phyloP scores from a whole-genome alignment of 1,140 invertebrate genomes.

The Streblospio benedicti region DNA sequence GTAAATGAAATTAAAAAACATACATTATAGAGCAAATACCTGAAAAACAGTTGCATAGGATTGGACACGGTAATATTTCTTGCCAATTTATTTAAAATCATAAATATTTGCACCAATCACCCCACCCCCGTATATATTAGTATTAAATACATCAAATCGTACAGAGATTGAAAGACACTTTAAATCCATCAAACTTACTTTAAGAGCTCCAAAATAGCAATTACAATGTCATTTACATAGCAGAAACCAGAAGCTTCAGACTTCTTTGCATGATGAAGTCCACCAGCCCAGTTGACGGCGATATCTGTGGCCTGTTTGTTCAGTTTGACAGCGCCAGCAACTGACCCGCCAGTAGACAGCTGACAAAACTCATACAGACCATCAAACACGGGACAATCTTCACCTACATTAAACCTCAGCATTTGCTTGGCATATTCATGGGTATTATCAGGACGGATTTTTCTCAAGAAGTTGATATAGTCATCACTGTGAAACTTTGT shows the following conservation, averaged over 20 bases:
- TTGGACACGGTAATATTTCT: too few relatives aligned
- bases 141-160: too few relatives aligned
- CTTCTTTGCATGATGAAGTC: conserved; percentile 98
- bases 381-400: conserved; percentile 87
- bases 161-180: too few relatives aligned
- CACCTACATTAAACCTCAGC: conserved; percentile 95
- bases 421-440: conserved; percentile 99
- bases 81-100: too few relatives aligned
- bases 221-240: conserved; percentile 97
- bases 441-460: conserved; percentile 98
- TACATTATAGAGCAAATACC: too few relatives aligned
- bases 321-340: conserved; percentile 55
- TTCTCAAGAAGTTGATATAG: conserved; percentile 92
- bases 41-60: too few relatives aligned
- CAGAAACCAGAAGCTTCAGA: conserved; percentile 96
- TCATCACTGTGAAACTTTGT: conserved; percentile 99
- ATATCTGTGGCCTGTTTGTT: conserved; percentile 64
- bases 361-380: conserved; percentile 98
- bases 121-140: too few relatives aligned
- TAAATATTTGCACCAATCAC: too few relatives aligned
- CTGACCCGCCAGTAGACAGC: conserved; percentile 91
- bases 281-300: conserved; percentile 99
- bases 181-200: conserved; percentile 50
- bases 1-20: too few relatives aligned
- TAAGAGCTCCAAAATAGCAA: conserved; percentile 90